Evolutionary conservation across 1,140 invertebrate species (phyloP), one percentile per base, ranked within the genome.

Genomic region (Drosophila setifemur): DNA sequence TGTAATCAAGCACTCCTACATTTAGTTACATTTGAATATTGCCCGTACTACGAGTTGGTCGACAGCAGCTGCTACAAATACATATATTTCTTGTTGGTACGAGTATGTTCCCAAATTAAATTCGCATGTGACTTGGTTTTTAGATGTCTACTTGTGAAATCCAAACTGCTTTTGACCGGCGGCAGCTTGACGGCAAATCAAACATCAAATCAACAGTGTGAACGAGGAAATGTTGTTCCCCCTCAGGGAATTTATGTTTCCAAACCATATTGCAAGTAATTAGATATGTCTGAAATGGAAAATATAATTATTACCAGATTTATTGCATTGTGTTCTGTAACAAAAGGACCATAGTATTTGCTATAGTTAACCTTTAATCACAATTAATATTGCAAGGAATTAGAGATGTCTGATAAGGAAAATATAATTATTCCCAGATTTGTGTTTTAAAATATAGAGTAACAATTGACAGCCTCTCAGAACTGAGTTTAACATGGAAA

Each of bases 111-210:
- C 12, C 18, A n/a, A 37, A 21, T 26, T 12, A 53, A 54, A 23
- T 12, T 26, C 7, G 21, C 53, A 58, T 58, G 45, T 52, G 31
- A 28, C 33, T 52, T 52, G 54, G 7, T 23, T 47, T 33, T 12
- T 12, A 33, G 19, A 48, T 26, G 11, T 35, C n/a, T 11, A 33
- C 28, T 54, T 54, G 52, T 33, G 39, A 54, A 33, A 37, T 2
- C 37, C 12, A 26, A 55, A 47, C 50, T 54, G 39, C 50, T 54
- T 54, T 43, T 5, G 18, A 23, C 42, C 45, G 53, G 50, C 50
- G 50, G 23, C 50, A 43, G 19, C 18, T 23, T 9, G 39, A 33
- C 50, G 11, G 14, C 14, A 12, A 29, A 37, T 25, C 12, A 37
- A 50, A 50, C 48, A 1, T 37, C 2, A 18, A 16, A 6, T 1